These are phyloP conservation scores for Myiozetetes cayanensis DNA, from an alignment of 2,113 vertebrate genomes.

Conservation along the genomic window DNA sequence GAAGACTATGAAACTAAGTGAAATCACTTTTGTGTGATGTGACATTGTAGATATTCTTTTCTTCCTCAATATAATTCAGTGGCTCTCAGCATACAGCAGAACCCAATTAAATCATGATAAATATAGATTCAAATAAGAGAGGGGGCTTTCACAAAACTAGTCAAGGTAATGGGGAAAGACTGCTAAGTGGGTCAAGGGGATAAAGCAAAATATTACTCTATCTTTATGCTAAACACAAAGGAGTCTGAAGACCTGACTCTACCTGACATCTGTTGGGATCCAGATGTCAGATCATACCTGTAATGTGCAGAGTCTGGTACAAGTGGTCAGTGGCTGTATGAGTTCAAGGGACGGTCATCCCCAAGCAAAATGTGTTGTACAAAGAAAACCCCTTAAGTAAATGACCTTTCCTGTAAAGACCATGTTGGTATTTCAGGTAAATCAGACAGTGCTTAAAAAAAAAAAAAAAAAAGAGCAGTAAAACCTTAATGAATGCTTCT, in stretches of 20 bases:
- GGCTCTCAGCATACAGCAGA: background rate
- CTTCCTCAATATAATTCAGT: background rate
- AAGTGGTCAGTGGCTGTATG: background rate
- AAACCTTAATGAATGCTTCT: slow-evolving; percentile 10
- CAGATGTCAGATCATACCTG: background rate
- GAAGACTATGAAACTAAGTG: background rate
- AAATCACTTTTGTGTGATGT: background rate
- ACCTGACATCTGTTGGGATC: background rate
- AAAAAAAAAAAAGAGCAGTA: background rate
- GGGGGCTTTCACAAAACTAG: background rate
- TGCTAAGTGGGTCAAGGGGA: background rate
- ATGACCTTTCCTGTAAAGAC: background rate
- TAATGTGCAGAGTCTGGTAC: background rate
- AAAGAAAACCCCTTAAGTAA: background rate
- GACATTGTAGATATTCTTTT: background rate
- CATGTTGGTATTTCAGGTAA: background rate
- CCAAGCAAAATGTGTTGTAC: background rate
- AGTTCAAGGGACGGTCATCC: background rate
- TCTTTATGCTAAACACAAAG: background rate
- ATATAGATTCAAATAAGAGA: background rate
- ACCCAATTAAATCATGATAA: background rate
- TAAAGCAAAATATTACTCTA: background rate
- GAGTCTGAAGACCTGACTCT: background rate
- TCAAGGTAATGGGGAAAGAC: background rate
- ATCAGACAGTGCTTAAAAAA: background rate